Base-by-base conservation (phyloP, 2,888 invertebrate species). In the Dione vanillae region DNA sequence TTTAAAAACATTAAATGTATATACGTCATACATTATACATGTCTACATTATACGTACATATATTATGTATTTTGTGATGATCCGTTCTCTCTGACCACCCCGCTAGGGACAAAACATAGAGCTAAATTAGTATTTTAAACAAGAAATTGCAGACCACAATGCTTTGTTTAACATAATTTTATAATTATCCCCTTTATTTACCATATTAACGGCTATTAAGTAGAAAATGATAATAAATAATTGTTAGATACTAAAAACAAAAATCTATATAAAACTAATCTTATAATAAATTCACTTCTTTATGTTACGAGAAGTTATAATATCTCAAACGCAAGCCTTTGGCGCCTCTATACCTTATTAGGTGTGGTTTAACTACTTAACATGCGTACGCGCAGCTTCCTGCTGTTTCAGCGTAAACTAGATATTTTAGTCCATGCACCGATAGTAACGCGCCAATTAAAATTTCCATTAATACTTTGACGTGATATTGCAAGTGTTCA, bases 391-490 rank as follows among this genome's bases (percentile, higher is more conserved):
- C 62, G 27, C 51, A 71, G 71, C 65, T 52, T 71, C 74, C 75
- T 69, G 74, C 75, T 74, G 75, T 51, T 65, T 65, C 52, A 51
- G 69, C 62, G 67, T 74, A 74, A 72, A 69, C 70, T 68, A 72
- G 71, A 74, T 70, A 69, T 72, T 74, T 74, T 74, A 76, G 70
- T 70, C 65, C 64, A 70, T 12, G 43, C 69, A 66, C 59, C 43
- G 51, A 72, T 69, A 72, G 52, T 74, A 74, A 74, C 67, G 65
- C 65, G 65, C 72, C 68, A 72, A 72, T 74, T 74, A 74, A 68
- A 68, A 65, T 74, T 68, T 72, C 72, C 69, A 74, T 74, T 74
- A 72, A 74, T 74, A 72, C 67, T 27, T 16, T 59, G 67, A 70
- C 59, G 51, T 65, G 51, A 65, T 74, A 70, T 51, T 62, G 58